Percentiles rank a stretch among this genome's conserved stretches.
Evolutionary conservation across 2,797 vertebrate species (phyloP).

Genomic region (Xerus rutilus): DNA sequence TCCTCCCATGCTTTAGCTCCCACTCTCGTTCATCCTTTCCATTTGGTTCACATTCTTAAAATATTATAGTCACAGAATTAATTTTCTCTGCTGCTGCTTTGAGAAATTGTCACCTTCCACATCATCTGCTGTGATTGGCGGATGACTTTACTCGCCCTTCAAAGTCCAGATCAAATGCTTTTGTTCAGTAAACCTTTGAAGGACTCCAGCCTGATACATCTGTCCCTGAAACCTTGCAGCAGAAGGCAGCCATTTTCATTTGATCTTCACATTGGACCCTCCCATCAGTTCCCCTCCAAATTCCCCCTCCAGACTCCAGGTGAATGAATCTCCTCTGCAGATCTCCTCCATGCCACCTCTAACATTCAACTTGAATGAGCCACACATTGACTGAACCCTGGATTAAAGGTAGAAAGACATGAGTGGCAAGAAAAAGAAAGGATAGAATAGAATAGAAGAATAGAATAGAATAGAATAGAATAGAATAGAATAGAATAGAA

Average conservation of each 20-base stretch:
- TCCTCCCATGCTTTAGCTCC: slow-evolving; percentile 43
- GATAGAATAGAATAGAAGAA: not conserved
- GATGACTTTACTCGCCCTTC: not conserved
- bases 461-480: not conserved
- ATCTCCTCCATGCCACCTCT: not conserved
- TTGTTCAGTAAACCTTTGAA: not conserved
- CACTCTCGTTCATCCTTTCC: not conserved
- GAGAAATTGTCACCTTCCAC: not conserved
- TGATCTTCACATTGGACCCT: not conserved
- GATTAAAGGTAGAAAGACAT: not conserved
- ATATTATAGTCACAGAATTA: slow-evolving; percentile 31
- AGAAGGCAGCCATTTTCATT: not conserved
- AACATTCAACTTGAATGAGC: not conserved
- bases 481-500: too few species aligned
- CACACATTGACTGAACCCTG: not conserved
- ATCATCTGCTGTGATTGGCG: not conserved
- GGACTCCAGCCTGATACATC: not conserved
- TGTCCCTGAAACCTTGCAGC: not conserved
- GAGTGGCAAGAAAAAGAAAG: not conserved
- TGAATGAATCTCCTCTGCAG: not conserved
- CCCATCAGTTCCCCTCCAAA: not conserved
- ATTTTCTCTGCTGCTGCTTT: not conserved
- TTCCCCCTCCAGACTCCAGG: not conserved
- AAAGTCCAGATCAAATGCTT: slow-evolving; percentile 1
- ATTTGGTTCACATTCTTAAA: slow-evolving; percentile 65